Percentiles rank a stretch among this genome's conserved stretches.
Conservation (phyloP, 2,797 vertebrate genomes). For the Artibeus jamaicensis region DNA sequence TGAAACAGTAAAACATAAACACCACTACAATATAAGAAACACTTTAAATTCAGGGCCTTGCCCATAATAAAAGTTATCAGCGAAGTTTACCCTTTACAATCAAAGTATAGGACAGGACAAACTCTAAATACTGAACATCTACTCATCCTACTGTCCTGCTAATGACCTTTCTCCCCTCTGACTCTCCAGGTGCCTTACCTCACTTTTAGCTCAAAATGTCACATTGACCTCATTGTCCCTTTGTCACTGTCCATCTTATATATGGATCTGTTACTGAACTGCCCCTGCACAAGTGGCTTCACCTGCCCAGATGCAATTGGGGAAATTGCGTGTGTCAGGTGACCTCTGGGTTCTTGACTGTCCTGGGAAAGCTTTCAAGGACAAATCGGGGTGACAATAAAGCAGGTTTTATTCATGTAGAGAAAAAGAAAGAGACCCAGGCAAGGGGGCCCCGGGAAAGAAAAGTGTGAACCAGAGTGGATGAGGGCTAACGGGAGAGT, state of each 20-base stretch:
- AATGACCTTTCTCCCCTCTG: too few species aligned
- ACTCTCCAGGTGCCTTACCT: too few species aligned
- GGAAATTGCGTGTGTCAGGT: neutral
- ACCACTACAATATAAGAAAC: too few species aligned
- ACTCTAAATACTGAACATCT: too few species aligned
- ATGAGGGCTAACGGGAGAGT: neutral
- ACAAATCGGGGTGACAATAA: neutral
- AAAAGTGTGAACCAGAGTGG: neutral
- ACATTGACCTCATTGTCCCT: neutral
- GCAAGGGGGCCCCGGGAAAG: neutral
- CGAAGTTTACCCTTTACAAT: too few species aligned
- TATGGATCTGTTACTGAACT: neutral
- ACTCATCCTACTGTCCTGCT: too few species aligned
- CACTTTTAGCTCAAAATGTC: neutral
- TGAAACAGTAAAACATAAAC: too few species aligned
- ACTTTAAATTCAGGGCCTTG: too few species aligned
- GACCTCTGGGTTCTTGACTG: neutral
- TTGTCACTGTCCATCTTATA: neutral
- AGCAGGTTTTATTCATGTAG: neutral
- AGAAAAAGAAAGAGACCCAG: neutral
- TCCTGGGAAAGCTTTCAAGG: neutral
- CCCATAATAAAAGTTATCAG: too few species aligned
- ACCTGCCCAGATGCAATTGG: too few species aligned
- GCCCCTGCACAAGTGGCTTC: too few species aligned
- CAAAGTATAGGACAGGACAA: too few species aligned